Evolutionary conservation across 2,797 vertebrate genomes (phyloP).

Genomic region (Macropodus opercularis): DNA sequence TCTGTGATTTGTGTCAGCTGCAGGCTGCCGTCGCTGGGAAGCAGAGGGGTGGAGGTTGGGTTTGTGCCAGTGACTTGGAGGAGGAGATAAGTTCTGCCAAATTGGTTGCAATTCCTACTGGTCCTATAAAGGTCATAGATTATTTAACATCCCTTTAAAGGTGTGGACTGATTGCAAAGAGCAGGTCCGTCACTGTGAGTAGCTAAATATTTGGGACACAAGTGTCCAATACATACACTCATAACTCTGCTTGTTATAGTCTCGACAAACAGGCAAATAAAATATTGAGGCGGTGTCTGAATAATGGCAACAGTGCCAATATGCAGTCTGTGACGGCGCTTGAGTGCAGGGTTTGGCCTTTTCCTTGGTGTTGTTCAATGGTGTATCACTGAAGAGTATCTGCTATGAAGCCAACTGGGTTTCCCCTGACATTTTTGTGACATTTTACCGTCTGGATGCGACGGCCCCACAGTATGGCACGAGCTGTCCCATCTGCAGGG

Average conservation of each 20-base stretch:
- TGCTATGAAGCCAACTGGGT: conserved; percentile 57
- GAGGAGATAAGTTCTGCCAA: conserved; percentile 62
- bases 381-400: conserved; percentile 57
- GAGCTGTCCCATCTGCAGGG: conserved; percentile 69
- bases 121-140: conserved; percentile 72
- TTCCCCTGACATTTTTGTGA: conserved; percentile 76
- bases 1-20: conserved; percentile 33
- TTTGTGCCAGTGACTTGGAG: conserved; percentile 50
- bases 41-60: conserved; percentile 31
- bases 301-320: conserved; percentile 43
- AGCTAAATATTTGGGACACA: conserved; percentile 30
- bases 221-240: conserved; percentile 23
- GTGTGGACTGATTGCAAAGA: conserved; percentile 39
- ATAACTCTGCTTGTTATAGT: conserved; percentile 16
- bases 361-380: conserved; percentile 59
- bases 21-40: conserved; percentile 17
- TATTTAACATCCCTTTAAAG: conserved; percentile 61
- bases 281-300: conserved; percentile 42
- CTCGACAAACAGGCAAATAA: conserved; percentile 33
- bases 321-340: conserved; percentile 45
- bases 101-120: conserved; percentile 60
- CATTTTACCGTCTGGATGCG: conserved; percentile 74
- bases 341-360: conserved; percentile 62
- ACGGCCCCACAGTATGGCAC: conserved; percentile 56
- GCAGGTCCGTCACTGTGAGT: conserved; percentile 27